phyloP scores from a whole-genome alignment of 2,888 invertebrate species.

The Ennomos fuscantarius region DNA sequence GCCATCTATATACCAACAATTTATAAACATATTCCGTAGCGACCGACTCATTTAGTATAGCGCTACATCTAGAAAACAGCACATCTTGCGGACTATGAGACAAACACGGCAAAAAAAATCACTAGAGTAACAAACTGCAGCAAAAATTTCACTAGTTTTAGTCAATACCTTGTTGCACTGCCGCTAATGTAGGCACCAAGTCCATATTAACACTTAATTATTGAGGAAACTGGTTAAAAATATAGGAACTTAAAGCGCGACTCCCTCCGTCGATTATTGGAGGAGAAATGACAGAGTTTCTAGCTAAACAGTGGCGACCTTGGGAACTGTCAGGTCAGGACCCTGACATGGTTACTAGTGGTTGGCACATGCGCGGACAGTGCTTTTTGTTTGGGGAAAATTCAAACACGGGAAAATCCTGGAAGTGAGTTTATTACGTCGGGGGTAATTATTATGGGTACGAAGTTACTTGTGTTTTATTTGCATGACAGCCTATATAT shows the following conservation, averaged over 20 bases:
- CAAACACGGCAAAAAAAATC: constrained; percentile 22
- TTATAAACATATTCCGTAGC: constrained; percentile 14
- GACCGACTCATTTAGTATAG: constrained; percentile 13
- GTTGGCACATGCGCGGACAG: constrained; percentile 65
- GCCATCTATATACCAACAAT: constrained; percentile 4
- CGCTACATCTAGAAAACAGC: constrained; percentile 8
- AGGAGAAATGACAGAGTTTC: constrained; percentile 51
- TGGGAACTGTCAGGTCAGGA: constrained; percentile 64
- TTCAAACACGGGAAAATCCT: constrained; percentile 8
- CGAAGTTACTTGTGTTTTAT: too few relatives aligned
- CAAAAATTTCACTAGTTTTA: neutral
- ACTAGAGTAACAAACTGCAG: constrained; percentile 3
- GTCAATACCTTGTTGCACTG: constrained; percentile 59
- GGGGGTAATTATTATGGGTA: too few relatives aligned
- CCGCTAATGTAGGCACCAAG: constrained; percentile 56
- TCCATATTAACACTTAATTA: constrained; percentile 51
- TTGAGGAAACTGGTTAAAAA: constrained; percentile 18
- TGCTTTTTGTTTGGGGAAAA: constrained; percentile 23
- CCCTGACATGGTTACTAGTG: constrained; percentile 75
- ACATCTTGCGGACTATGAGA: constrained; percentile 4
- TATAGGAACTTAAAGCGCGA: constrained; percentile 14
- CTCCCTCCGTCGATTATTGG: constrained; percentile 34
- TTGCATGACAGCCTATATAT: too few relatives aligned
- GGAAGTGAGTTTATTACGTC: constrained; percentile 4
- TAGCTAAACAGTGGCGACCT: constrained; percentile 77